Evolutionary conservation across 2,797 vertebrate genomes (phyloP), one percentile per base, ranked within the genome.

Genomic region (Macroramphosus scolopax): DNA sequence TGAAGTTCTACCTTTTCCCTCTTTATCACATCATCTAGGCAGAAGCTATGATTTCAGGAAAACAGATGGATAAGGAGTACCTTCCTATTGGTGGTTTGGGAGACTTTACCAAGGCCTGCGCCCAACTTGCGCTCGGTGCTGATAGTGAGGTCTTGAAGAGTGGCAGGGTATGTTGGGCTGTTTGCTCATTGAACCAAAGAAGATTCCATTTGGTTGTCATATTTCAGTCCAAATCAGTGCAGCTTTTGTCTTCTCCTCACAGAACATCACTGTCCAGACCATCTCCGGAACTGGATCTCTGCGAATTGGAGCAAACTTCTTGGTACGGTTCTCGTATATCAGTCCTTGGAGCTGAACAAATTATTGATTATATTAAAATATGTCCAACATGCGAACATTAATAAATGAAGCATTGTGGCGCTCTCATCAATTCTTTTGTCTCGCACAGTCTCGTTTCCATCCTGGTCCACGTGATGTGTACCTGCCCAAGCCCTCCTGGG

Each of bases 271-370:
- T 0, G 92, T 99, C 42, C 97, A 98, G 85, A 93, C 93, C 47
- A 99, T 99, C 82, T 99, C 97, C 29, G 97, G 97, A 71, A 99
- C 96, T 0, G 97, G 97, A 59, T 97, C 95, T 46, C 82, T 98
- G 54, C 87, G 95, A 48, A 81, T 99, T 0, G 96, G 97, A 77
- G 96, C 87, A 56, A 95, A 84, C 75, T 98, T 95, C 68, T 76
- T 97, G 93, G 97, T 99, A 60, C 89, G 92, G 5, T 15, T 12
- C 8, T 35, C 9, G 37, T n/a, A n/a, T n/a, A n/a, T n/a, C n/a
- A n/a, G n/a, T n/a, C n/a, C n/a, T n/a, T n/a, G n/a, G n/a, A n/a
- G n/a, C n/a, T n/a, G n/a, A n/a, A n/a, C n/a, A n/a, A n/a, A n/a
- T n/a, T n/a, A n/a, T n/a, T 4, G 20, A 22, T 22, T 6, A 22